These are phyloP conservation scores for Oegoconia quadripuncta DNA, from an alignment of 2,888 invertebrate species.

Conservation along the genomic window DNA sequence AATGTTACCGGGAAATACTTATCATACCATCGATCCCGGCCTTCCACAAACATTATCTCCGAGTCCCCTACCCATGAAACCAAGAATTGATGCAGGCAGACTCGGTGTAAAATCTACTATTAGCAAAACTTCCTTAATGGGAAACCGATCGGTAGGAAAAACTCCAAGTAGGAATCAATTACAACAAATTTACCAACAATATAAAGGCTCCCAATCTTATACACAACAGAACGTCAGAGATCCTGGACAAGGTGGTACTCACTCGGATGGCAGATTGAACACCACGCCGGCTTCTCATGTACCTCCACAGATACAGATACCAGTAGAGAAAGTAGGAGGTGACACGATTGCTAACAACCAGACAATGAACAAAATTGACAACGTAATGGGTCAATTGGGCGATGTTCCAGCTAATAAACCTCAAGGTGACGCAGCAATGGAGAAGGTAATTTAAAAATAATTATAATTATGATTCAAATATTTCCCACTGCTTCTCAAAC, in stretches of 20 bases:
- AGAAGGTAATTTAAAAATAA: constrained; percentile 28
- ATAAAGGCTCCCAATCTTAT: constrained; percentile 60
- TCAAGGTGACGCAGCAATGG: constrained; percentile 16
- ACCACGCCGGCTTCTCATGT: constrained; percentile 20
- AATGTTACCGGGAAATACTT: constrained; percentile 44
- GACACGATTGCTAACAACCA: constrained; percentile 38
- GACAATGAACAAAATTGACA: constrained; percentile 24
- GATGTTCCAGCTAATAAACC: constrained; percentile 43
- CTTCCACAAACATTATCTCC: constrained; percentile 59
- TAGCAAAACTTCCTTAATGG: constrained; percentile 61
- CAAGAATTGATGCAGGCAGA: constrained; percentile 18
- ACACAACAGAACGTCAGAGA: constrained; percentile 51
- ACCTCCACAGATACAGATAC: constrained; percentile 23
- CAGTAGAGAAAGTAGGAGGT: constrained; percentile 55
- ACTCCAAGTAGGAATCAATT: constrained; percentile 56
- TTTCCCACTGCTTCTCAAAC: no score
- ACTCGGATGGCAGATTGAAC: constrained; percentile 51
- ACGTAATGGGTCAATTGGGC: constrained; percentile 36
- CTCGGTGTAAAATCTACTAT: constrained; percentile 48
- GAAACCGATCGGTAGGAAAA: constrained; percentile 36
- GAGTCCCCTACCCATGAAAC: constrained; percentile 11
- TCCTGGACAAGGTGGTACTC: constrained; percentile 31
- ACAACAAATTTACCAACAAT: constrained; percentile 61
- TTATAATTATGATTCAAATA: background rate
- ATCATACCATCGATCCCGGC: constrained; percentile 31